Conservation (phyloP, 1,140 invertebrate genomes). For the Venustaconcha ellipsiformis region DNA sequence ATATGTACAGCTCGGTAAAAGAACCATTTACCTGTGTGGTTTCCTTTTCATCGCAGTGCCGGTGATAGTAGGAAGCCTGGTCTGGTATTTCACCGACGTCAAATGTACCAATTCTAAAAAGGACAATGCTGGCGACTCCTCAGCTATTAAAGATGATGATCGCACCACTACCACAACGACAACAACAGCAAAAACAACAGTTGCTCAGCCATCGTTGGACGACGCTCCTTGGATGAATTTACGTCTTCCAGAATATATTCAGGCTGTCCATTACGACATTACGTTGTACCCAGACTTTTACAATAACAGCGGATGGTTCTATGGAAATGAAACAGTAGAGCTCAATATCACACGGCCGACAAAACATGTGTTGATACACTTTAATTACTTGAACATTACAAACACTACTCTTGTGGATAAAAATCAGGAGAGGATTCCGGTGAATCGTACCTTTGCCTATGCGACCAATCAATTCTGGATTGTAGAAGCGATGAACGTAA, state of each 20-base stretch:
- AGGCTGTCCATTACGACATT: constrained; percentile 82
- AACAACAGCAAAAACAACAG: not conserved
- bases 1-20: too few relatives aligned
- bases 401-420: constrained; percentile 37
- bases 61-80: constrained; percentile 46
- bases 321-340: constrained; percentile 61
- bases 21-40: constrained; percentile 29
- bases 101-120: constrained; percentile 21
- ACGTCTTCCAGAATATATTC: constrained; percentile 77
- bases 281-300: constrained; percentile 78
- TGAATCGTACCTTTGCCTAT: constrained; percentile 70
- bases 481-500: constrained; percentile 69
- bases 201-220: constrained; percentile 16
- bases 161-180: not conserved
- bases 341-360: constrained; percentile 57
- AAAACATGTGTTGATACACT: constrained; percentile 68
- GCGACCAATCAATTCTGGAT: constrained; percentile 78
- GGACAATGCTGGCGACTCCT: constrained; percentile 1
- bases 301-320: constrained; percentile 50
- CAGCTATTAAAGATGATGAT: constrained; percentile 12
- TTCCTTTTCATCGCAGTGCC: constrained; percentile 47
- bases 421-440: constrained; percentile 35
- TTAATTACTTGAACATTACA: constrained; percentile 65
- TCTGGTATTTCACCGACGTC: constrained; percentile 44
- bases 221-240: constrained; percentile 65